These are phyloP conservation scores for Chrysomela aeneicollis DNA, from an alignment of 2,888 invertebrate species.

Conservation along the genomic window DNA sequence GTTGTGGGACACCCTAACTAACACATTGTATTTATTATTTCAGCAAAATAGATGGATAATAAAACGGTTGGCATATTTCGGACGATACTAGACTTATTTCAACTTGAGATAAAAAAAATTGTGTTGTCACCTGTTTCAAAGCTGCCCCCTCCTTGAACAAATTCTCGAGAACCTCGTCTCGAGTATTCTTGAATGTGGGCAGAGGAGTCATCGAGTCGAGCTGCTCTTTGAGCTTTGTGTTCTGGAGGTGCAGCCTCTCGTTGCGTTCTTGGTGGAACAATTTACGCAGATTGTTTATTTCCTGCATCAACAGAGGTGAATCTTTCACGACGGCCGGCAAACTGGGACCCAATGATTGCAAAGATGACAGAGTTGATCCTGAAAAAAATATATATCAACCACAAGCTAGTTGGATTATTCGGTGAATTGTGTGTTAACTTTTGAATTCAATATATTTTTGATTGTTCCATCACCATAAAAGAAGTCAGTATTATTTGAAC, in stretches of 20 bases:
- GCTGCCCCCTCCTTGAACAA: slow-evolving; percentile 65
- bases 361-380: slow-evolving; percentile 54
- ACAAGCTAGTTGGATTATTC: too few relatives aligned
- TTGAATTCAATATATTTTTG: too few relatives aligned
- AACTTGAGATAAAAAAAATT: too few relatives aligned
- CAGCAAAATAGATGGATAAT: too few relatives aligned
- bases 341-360: slow-evolving; percentile 56
- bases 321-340: slow-evolving; percentile 60
- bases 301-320: slow-evolving; percentile 66
- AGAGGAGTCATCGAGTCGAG: slow-evolving; percentile 66
- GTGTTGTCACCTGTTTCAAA: slow-evolving; percentile 65
- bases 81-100: too few relatives aligned
- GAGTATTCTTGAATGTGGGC: slow-evolving; percentile 59
- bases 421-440: too few relatives aligned
- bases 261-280: slow-evolving; percentile 67
- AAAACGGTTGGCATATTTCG: too few relatives aligned
- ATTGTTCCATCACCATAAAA: too few relatives aligned
- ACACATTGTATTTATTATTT: too few relatives aligned
- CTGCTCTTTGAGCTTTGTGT: slow-evolving; percentile 64
- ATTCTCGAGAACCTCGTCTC: slow-evolving; percentile 63
- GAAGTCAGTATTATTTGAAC: too few relatives aligned
- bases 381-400: slow-evolving; percentile 19
- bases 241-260: slow-evolving; percentile 66
- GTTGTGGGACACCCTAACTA: too few relatives aligned
- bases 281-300: slow-evolving; percentile 66